Percentiles rank a stretch among this genome's conserved stretches.
phyloP scores from a whole-genome alignment of 2,797 vertebrate genomes.

The Gastrophryne carolinensis region DNA sequence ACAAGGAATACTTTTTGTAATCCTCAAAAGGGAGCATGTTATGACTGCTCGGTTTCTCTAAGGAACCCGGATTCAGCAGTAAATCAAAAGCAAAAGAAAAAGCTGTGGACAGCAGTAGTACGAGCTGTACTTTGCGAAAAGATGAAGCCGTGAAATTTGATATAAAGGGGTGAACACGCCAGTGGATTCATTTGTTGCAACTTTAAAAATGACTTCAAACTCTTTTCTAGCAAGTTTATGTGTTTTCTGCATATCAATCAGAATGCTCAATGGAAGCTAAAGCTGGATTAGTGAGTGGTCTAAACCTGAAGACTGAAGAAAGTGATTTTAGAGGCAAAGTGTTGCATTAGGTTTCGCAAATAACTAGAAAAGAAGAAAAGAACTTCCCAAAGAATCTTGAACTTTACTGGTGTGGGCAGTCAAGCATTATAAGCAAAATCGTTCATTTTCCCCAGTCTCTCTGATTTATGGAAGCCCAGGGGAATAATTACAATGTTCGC shows the following conservation, averaged over 20 bases:
- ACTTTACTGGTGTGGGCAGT: slow-evolving; percentile 3
- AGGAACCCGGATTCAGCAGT: not conserved
- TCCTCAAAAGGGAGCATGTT: not conserved
- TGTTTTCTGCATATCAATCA: slow-evolving; percentile 63
- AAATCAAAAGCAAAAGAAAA: not conserved
- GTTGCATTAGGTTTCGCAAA: slow-evolving; percentile 42
- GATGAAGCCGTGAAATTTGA: slow-evolving; percentile 57
- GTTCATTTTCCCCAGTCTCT: not conserved
- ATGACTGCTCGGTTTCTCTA: not conserved
- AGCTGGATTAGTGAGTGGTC: slow-evolving; percentile 57
- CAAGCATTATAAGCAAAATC: slow-evolving; percentile 4
- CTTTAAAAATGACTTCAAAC: slow-evolving; percentile 60
- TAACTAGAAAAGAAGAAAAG: slow-evolving; percentile 53
- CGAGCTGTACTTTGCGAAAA: slow-evolving; percentile 2
- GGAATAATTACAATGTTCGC: too few relatives aligned
- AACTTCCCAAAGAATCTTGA: slow-evolving; percentile 1
- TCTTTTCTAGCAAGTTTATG: slow-evolving; percentile 54
- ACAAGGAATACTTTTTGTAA: slow-evolving; percentile 36
- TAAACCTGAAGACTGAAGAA: slow-evolving; percentile 56
- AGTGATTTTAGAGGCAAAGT: slow-evolving; percentile 52
- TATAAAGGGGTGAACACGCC: slow-evolving; percentile 54
- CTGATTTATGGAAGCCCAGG: not conserved
- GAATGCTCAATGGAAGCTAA: slow-evolving; percentile 54
- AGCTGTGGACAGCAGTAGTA: slow-evolving; percentile 3
- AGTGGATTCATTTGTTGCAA: slow-evolving; percentile 52